A percentile compares a stretch with the other conserved stretches of the same genome.
Conservation (phyloP, 2,888 invertebrate genomes). For the Silvanus unidentatus region DNA sequence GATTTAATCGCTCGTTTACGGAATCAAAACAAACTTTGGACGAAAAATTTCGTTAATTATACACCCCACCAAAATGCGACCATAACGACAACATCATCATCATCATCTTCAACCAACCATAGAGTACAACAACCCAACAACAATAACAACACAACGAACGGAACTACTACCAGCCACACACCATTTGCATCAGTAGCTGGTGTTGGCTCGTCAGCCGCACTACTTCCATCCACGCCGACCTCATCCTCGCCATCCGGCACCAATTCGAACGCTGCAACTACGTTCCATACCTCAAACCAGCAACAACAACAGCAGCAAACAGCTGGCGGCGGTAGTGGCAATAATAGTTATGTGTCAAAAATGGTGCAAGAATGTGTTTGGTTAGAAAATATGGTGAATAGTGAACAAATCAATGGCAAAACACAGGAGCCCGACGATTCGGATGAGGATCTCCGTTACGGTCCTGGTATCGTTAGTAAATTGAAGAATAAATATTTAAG, state of each 20-base stretch:
- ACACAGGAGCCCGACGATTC: constrained; percentile 51
- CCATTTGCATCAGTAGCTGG: constrained; percentile 9
- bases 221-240: background rate
- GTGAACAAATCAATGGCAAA: constrained; percentile 33
- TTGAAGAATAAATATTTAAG: constrained; percentile 82
- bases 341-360: constrained; percentile 33
- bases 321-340: no score
- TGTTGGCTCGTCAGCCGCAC: background rate
- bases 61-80: constrained; percentile 19
- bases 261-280: background rate
- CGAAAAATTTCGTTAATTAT: constrained; percentile 7
- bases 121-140: constrained; percentile 37
- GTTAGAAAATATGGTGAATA: constrained; percentile 31
- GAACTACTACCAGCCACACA: constrained; percentile 12
- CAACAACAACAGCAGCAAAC: no score
- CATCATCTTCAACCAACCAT: constrained; percentile 29
- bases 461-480: constrained; percentile 86
- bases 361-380: constrained; percentile 50
- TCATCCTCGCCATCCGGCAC: constrained; percentile 1
- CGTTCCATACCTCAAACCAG: no score
- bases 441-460: constrained; percentile 79
- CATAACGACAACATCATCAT: constrained; percentile 16
- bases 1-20: constrained; percentile 72
- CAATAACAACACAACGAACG: constrained; percentile 8
- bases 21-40: constrained; percentile 43